A percentile compares a stretch with the other conserved stretches of the same genome.
These are phyloP conservation scores for Rhimphoctona megacephalus DNA, from an alignment of 2,888 invertebrate species.

Conservation along the genomic window DNA sequence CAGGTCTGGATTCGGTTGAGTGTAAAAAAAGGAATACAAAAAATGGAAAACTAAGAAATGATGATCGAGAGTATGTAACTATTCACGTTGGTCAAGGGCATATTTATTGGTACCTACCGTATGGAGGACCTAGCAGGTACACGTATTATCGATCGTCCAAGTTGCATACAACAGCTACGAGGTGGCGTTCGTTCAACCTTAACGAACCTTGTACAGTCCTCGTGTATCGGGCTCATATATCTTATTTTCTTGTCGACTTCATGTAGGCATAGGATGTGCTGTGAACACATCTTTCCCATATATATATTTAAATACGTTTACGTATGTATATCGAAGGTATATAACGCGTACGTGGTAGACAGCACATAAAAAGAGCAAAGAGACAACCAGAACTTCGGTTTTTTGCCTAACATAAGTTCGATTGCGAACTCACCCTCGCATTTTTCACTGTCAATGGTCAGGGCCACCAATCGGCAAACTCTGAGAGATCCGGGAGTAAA, in stretches of 20 bases:
- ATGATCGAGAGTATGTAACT: slow-evolving; percentile 38
- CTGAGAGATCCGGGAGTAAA: slow-evolving; percentile 4
- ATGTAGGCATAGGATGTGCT: slow-evolving; percentile 38
- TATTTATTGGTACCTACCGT: background rate
- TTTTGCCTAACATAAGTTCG: slow-evolving; percentile 64
- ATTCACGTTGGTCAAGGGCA: slow-evolving; percentile 35
- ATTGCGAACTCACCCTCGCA: slow-evolving; percentile 64
- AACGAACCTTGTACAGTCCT: slow-evolving; percentile 69
- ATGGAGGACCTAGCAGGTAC: slow-evolving; percentile 33
- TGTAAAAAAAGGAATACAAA: slow-evolving; percentile 17
- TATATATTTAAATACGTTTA: background rate
- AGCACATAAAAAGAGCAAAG: background rate
- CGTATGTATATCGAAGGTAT: slow-evolving; percentile 1
- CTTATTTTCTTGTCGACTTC: slow-evolving; percentile 73
- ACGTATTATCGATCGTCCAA: slow-evolving; percentile 28
- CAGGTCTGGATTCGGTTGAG: slow-evolving; percentile 14
- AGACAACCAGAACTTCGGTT: slow-evolving; percentile 48
- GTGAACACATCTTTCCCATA: slow-evolving; percentile 7
- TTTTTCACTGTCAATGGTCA: slow-evolving; percentile 70
- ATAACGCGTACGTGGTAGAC: slow-evolving; percentile 16
- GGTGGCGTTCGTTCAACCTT: slow-evolving; percentile 63
- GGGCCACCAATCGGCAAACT: slow-evolving; percentile 66
- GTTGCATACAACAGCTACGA: slow-evolving; percentile 39
- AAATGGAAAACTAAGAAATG: background rate
- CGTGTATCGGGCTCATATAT: slow-evolving; percentile 73